Base-by-base conservation (phyloP, 2,113 vertebrate species). In the Saguinus imperator region DNA sequence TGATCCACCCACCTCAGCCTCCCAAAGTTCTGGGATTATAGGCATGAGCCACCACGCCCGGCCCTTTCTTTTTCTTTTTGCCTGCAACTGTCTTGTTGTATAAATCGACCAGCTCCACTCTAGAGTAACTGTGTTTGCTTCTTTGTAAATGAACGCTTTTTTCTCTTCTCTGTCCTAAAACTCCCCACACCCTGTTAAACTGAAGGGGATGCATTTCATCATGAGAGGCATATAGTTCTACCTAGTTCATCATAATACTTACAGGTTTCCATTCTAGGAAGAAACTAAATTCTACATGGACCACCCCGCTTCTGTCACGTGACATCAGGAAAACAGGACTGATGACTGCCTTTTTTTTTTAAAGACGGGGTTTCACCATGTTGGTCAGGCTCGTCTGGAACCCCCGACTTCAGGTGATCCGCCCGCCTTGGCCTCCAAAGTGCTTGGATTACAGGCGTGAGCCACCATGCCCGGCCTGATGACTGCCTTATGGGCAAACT, bases 61-160 rank as follows among this genome's bases (percentile, higher is more conserved):
- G 37, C 37, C 37, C 3, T 40, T 52, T 52, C 50, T 52, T 52
- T 52, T 52, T 17, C 4, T 52, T 52, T 52, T 52, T 52, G 17
- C 16, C 50, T 52, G 50, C 50, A 52, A 52, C 50, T 52, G 14
- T 52, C 14, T 52, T 52, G 16, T 52, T 52, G 50, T 17, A 52
- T 52, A 52, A 52, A 14, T 52, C 50, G 14, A 52, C 50, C 50
- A 52, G 50, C 50, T 92, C 80, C 17, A 8, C 66, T 61, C 55
- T 40, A 70, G 17, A 75, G 52, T 82, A 76, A 91, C 61, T 66
- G 64, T 25, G 40, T 79, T 66, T 66, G 48, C 50, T 94, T 79
- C n/a, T 95, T 52, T 82, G 81, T 96, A 72, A 82, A 4, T 87
- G 72, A 92, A 21, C 40, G 27, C 57, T 90, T 92, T 81, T 17